A percentile compares a stretch with the other conserved stretches of the same genome.
Conservation (phyloP, 2,113 vertebrate species). For the Syngnathus scovelli region DNA sequence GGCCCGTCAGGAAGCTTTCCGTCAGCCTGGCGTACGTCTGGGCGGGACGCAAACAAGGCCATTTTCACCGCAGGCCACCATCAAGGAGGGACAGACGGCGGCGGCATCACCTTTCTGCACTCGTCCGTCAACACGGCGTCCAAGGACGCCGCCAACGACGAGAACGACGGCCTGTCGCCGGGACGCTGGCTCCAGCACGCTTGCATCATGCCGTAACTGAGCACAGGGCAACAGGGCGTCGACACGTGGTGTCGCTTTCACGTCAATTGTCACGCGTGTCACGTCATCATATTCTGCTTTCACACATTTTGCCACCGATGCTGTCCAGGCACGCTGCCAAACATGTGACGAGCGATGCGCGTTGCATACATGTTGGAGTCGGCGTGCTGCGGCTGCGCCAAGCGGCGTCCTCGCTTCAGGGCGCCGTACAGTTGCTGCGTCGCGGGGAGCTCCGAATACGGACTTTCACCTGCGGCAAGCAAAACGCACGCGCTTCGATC, state of each 20-base stretch:
- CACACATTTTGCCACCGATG: no score
- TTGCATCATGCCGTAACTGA: slow-evolving; percentile 81
- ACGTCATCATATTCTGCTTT: no score
- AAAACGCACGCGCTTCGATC: slow-evolving; percentile 2
- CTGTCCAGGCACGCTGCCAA: background rate
- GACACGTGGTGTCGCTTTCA: background rate
- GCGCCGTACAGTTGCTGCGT: slow-evolving; percentile 81
- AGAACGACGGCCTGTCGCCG: slow-evolving; percentile 81
- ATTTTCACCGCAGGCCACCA: no score
- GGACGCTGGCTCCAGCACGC: slow-evolving; percentile 84
- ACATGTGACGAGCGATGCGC: background rate
- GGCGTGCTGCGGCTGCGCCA: slow-evolving; percentile 78
- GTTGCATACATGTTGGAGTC: slow-evolving; percentile 69
- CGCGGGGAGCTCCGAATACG: slow-evolving; percentile 81
- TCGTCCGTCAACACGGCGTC: slow-evolving; percentile 76
- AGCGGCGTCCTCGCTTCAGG: slow-evolving; percentile 82
- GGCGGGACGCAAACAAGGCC: background rate
- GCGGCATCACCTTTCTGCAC: slow-evolving; percentile 75
- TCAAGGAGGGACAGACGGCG: no score
- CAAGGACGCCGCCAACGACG: slow-evolving; percentile 72
- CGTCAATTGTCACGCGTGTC: no score
- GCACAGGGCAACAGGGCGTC: background rate
- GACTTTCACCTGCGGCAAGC: slow-evolving; percentile 73
- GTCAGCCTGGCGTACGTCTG: slow-evolving; percentile 80
- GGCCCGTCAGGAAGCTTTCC: slow-evolving; percentile 80